These are phyloP conservation scores for Neodiprion fabricii DNA, from an alignment of 1,140 invertebrate species.

Conservation along the genomic window DNA sequence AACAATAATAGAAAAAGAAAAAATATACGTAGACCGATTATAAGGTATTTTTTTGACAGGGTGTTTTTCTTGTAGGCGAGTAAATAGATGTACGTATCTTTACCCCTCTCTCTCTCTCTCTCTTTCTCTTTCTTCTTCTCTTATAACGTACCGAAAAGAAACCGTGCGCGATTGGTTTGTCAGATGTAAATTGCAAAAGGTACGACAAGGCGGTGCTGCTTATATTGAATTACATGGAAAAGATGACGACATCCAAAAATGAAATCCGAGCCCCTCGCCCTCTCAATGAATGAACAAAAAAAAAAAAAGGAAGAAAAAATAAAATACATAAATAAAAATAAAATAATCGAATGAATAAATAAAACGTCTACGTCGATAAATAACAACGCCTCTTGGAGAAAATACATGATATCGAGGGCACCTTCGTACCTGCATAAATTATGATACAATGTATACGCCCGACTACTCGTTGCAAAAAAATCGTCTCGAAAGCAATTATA, in stretches of 20 bases:
- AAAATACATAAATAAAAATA: too few relatives aligned
- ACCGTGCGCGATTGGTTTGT: neutral
- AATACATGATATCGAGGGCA: neutral
- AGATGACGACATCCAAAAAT: neutral
- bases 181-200: neutral
- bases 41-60: too few relatives aligned
- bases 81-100: too few relatives aligned
- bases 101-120: too few relatives aligned
- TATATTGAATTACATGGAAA: neutral
- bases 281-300: neutral
- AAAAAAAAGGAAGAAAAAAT: neutral
- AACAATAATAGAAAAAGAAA: too few relatives aligned
- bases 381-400: too few relatives aligned
- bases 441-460: neutral
- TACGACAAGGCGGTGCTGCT: neutral
- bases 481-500: slow-evolving; percentile 6
- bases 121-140: neutral
- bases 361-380: too few relatives aligned
- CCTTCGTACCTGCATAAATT: too few relatives aligned
- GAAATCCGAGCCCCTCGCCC: neutral
- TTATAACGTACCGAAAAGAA: neutral
- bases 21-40: too few relatives aligned
- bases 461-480: neutral
- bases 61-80: too few relatives aligned
- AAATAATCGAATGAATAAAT: too few relatives aligned